A percentile compares a stretch with the other conserved stretches of the same genome.
Evolutionary conservation across 2,888 invertebrate species (phyloP).

Genomic region (Cerceris rybyensis): DNA sequence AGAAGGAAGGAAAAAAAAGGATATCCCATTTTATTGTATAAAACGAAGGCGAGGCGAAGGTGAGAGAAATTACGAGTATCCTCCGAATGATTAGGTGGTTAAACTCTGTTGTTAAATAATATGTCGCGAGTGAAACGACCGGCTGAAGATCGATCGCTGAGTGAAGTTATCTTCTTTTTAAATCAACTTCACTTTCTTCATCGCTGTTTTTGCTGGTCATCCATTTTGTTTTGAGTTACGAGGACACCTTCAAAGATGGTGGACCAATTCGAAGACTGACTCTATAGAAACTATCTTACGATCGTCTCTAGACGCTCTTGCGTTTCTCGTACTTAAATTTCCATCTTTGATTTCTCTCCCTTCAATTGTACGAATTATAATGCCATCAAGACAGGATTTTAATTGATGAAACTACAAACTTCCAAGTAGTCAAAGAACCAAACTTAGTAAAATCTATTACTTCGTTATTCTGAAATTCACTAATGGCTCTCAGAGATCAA

Average conservation of each 20-base stretch:
- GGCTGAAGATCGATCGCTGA: constrained; percentile 71
- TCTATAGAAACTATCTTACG: too few species aligned
- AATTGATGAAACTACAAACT: too few species aligned
- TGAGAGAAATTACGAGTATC: constrained; percentile 70
- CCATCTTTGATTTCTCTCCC: too few species aligned
- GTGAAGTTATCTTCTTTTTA: neutral
- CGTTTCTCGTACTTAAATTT: too few species aligned
- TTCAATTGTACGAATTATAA: neutral
- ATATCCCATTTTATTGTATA: constrained; percentile 79
- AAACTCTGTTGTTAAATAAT: constrained; percentile 80
- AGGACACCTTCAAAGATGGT: too few species aligned
- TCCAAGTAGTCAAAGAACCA: too few species aligned
- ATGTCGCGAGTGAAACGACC: constrained; percentile 76
- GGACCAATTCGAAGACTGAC: too few species aligned
- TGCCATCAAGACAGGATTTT: neutral
- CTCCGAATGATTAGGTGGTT: constrained; percentile 78
- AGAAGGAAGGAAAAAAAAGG: constrained; percentile 50
- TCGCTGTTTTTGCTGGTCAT: too few species aligned
- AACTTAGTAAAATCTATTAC: neutral
- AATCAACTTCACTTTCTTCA: neutral
- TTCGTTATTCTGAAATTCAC: neutral
- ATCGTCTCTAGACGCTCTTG: too few species aligned
- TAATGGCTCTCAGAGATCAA: constrained; percentile 29
- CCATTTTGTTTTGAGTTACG: too few species aligned
- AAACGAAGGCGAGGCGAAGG: constrained; percentile 61